phyloP scores from a whole-genome alignment of 30 jellyfish, hydroid and myxozoan genomes.

The Turritopsis rubra region DNA sequence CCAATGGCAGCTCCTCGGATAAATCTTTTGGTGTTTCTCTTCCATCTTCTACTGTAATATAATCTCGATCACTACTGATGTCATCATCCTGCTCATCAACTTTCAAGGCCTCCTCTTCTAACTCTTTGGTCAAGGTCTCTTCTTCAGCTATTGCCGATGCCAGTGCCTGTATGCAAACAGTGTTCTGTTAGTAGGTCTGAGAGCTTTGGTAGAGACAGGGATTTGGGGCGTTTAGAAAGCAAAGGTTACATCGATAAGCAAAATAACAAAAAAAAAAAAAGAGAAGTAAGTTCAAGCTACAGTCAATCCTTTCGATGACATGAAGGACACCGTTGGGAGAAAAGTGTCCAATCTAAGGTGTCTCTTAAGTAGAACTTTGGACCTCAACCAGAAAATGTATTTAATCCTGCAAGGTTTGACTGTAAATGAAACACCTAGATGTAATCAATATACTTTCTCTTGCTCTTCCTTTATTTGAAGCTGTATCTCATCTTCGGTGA shows the following conservation, averaged over 20 bases:
- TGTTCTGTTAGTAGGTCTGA: too few species aligned
- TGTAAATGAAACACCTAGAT: neutral
- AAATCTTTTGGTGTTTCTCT: constrained; percentile 66
- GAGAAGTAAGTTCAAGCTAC: too few species aligned
- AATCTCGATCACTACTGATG: constrained; percentile 79
- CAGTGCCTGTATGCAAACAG: constrained; percentile 42
- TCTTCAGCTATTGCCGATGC: constrained; percentile 95
- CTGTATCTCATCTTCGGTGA: constrained; percentile 54
- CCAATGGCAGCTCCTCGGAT: constrained; percentile 46
- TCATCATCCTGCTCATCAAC: constrained; percentile 77
- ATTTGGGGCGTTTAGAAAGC: neutral
- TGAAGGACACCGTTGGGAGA: too few species aligned
- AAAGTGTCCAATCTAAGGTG: too few species aligned
- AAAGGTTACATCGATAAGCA: neutral
- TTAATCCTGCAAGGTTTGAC: neutral
- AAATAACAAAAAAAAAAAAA: too few species aligned
- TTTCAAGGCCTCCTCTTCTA: constrained; percentile 88
- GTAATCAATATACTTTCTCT: constrained; percentile 28
- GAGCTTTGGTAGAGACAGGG: neutral
- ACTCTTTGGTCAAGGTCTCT: constrained; percentile 75
- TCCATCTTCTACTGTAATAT: constrained; percentile 43
- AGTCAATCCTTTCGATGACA: too few species aligned
- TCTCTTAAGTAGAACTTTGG: too few species aligned
- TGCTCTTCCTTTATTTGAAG: constrained; percentile 76
- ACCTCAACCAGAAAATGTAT: too few species aligned